A percentile compares a stretch with the other conserved stretches of the same genome.
Conservation (phyloP, 2,888 invertebrate genomes). For the Ornithoptera priamus region DNA sequence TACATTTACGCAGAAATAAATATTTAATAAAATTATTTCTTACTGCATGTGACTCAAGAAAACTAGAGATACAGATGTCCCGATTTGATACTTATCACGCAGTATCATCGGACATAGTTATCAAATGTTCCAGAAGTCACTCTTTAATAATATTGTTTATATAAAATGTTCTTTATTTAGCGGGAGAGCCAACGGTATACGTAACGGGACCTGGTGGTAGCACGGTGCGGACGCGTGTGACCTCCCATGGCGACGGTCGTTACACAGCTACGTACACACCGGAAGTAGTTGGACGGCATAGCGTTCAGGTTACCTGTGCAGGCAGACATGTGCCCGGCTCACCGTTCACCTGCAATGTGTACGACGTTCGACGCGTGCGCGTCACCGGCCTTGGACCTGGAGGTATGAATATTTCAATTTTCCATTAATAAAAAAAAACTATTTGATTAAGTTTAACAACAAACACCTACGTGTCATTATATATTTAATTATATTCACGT, state of each 20-base stretch:
- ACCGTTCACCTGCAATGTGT: constrained; percentile 96
- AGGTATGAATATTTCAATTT: constrained; percentile 43
- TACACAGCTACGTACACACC: constrained; percentile 91
- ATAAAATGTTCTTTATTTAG: constrained; percentile 42
- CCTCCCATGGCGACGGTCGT: constrained; percentile 82
- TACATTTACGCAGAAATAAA: background rate
- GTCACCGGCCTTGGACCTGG: constrained; percentile 83
- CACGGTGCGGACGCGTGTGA: constrained; percentile 86
- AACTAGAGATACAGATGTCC: too few species aligned
- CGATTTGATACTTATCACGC: too few species aligned
- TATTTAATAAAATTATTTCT: too few species aligned
- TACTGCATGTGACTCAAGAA: too few species aligned
- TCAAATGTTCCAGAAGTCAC: too few species aligned
- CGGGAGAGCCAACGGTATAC: constrained; percentile 84
- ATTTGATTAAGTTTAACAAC: background rate
- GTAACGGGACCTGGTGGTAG: constrained; percentile 92
- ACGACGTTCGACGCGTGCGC: constrained; percentile 91
- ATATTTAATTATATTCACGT: too few species aligned
- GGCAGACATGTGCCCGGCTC: constrained; percentile 93
- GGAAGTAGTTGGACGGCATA: constrained; percentile 92
- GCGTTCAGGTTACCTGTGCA: constrained; percentile 89
- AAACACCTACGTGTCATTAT: background rate
- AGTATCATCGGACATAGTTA: too few species aligned
- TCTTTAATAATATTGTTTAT: too few species aligned
- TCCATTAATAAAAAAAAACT: background rate